Evolutionary conservation across 2,888 invertebrate genomes (phyloP).

Genomic region (Cryptus armator): DNA sequence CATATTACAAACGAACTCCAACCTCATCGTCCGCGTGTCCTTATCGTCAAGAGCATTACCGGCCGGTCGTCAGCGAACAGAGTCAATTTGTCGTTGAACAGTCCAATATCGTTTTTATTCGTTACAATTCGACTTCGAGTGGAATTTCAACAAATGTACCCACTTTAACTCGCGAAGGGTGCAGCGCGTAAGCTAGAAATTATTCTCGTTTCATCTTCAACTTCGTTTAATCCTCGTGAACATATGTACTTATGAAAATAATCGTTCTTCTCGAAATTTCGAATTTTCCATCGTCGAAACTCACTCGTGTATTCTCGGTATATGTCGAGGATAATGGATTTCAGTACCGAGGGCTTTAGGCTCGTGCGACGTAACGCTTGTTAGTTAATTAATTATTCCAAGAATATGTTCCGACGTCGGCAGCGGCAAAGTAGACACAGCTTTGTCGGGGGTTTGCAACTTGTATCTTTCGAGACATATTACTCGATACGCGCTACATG

Average conservation of each 20-base stretch:
- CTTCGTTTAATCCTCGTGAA: conserved; percentile 45
- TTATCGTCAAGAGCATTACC: conserved; percentile 1
- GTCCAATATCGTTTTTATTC: conserved; percentile 37
- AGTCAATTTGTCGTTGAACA: conserved; percentile 40
- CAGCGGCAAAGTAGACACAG: background rate
- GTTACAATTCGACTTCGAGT: conserved; percentile 45
- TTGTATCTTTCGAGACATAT: no score
- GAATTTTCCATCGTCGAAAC: conserved; percentile 60
- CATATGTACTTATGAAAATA: conserved; percentile 14
- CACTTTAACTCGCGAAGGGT: background rate
- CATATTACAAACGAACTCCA: conserved; percentile 26
- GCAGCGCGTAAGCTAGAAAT: conserved; percentile 30
- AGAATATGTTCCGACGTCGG: conserved; percentile 50
- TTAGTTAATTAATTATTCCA: conserved; percentile 62
- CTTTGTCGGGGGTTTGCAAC: background rate
- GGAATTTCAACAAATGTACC: conserved; percentile 39
- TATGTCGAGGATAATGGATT: conserved; percentile 57
- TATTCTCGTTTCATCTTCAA: conserved; percentile 53
- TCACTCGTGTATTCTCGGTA: background rate
- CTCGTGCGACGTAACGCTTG: conserved; percentile 56
- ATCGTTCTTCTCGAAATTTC: conserved; percentile 31
- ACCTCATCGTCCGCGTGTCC: background rate
- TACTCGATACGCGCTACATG: no score
- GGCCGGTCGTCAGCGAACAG: conserved; percentile 14
- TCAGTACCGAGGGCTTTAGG: conserved; percentile 50